These are phyloP conservation scores for Petrolisthes manimaculis DNA, from an alignment of 2,888 invertebrate genomes.

Conservation along the genomic window DNA sequence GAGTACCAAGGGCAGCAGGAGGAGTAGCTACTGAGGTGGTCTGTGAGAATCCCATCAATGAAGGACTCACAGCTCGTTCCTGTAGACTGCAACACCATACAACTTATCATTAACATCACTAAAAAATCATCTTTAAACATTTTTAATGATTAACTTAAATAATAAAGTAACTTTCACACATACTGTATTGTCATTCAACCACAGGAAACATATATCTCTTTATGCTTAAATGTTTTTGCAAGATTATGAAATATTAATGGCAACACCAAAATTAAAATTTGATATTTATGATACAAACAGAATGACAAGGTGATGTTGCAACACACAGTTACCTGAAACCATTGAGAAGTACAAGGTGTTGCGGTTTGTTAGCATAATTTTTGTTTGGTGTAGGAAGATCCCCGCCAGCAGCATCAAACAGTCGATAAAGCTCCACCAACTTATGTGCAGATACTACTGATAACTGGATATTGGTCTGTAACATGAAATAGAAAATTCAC, in stretches of 20 bases:
- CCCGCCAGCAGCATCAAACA: slow-evolving; percentile 92
- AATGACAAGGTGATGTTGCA: background rate
- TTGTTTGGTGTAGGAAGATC: slow-evolving; percentile 85
- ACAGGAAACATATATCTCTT: too few species aligned
- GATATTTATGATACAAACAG: background rate
- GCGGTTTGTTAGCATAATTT: slow-evolving; percentile 90
- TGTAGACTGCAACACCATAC: slow-evolving; percentile 46
- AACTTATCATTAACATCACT: background rate
- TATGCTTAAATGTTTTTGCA: too few species aligned
- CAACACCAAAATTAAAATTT: too few species aligned
- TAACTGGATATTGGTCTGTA: slow-evolving; percentile 78
- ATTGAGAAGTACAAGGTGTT: slow-evolving; percentile 83
- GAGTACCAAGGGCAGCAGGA: slow-evolving; percentile 22
- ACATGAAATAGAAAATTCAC: background rate
- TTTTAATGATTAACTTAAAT: too few species aligned
- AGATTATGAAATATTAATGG: too few species aligned
- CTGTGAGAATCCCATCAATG: slow-evolving; percentile 44
- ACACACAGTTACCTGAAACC: slow-evolving; percentile 70
- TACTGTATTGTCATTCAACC: too few species aligned
- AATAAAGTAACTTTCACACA: too few species aligned
- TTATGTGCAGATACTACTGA: slow-evolving; percentile 91
- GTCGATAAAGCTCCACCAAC: slow-evolving; percentile 84
- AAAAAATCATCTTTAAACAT: background rate
- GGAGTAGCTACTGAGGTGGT: slow-evolving; percentile 39
- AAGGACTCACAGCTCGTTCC: slow-evolving; percentile 59